Percentiles rank a stretch among this genome's conserved stretches.
Conservation (phyloP, 2,797 vertebrate species). For the Sus cebifrons region DNA sequence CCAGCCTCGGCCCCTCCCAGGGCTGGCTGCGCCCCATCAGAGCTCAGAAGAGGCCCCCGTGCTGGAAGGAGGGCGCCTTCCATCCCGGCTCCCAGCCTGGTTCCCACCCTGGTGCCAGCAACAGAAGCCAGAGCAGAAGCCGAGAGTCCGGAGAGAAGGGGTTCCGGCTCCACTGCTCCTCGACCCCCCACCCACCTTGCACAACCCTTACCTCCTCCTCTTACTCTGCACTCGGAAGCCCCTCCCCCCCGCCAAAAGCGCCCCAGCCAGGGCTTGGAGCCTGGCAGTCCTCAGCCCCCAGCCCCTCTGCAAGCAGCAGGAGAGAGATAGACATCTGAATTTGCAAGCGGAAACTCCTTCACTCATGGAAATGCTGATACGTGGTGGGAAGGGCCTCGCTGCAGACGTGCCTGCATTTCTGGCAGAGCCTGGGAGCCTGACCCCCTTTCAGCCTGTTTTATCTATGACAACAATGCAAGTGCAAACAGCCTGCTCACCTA, state of each 20-base stretch:
- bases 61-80: background rate
- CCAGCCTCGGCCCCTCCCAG: background rate
- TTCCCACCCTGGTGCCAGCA: fast-evolving
- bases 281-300: background rate
- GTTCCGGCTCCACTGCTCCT: background rate
- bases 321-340: background rate
- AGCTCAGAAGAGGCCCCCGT: too few species aligned
- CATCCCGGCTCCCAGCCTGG: background rate
- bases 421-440: background rate
- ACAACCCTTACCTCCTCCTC: background rate
- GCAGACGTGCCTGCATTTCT: background rate
- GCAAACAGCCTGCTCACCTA: background rate
- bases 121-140: background rate
- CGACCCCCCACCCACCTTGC: background rate
- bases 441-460: background rate
- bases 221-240: background rate
- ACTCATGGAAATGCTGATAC: background rate
- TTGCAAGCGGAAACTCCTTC: background rate
- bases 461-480: background rate
- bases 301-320: background rate
- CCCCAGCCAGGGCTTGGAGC: background rate
- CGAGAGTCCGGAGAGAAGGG: background rate
- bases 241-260: background rate
- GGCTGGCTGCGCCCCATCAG: too few species aligned
- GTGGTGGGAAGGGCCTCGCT: background rate